phyloP scores from a whole-genome alignment of 2,888 invertebrate species.

The Alviniconcha strummeri region DNA sequence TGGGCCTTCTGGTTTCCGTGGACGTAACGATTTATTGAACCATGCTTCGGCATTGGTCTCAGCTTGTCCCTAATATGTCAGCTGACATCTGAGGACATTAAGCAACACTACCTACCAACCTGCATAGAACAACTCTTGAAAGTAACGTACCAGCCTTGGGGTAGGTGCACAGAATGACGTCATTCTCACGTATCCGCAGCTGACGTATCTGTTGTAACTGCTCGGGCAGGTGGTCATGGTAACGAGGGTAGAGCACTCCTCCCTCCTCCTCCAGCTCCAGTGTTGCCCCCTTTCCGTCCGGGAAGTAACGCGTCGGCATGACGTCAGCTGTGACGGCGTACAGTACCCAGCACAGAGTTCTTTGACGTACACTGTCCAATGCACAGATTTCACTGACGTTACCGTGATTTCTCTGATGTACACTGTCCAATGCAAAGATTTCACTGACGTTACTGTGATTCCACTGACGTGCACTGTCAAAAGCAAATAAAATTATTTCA shows the following conservation, averaged over 20 bases:
- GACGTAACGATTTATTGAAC: no score
- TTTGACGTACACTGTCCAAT: not conserved
- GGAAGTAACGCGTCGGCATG: constrained; percentile 19
- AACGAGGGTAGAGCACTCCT: constrained; percentile 21
- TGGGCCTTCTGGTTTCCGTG: no score
- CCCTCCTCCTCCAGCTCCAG: constrained; percentile 23
- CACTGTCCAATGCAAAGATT: no score
- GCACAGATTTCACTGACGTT: not conserved
- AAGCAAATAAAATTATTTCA: no score
- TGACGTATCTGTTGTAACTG: constrained; percentile 18
- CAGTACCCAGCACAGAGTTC: not conserved
- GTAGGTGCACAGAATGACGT: constrained; percentile 30
- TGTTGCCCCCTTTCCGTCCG: constrained; percentile 10
- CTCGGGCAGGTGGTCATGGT: constrained; percentile 8
- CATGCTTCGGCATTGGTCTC: no score
- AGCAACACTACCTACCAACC: no score
- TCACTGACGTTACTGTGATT: no score
- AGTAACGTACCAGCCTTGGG: constrained; percentile 20
- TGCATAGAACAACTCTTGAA: no score
- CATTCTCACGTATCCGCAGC: constrained; percentile 16
- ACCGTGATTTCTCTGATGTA: no score
- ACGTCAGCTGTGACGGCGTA: not conserved
- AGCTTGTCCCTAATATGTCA: no score
- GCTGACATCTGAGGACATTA: no score
- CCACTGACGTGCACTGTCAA: no score